These are phyloP conservation scores for Mythimna pallens DNA, from an alignment of 2,888 invertebrate species.

Conservation along the genomic window DNA sequence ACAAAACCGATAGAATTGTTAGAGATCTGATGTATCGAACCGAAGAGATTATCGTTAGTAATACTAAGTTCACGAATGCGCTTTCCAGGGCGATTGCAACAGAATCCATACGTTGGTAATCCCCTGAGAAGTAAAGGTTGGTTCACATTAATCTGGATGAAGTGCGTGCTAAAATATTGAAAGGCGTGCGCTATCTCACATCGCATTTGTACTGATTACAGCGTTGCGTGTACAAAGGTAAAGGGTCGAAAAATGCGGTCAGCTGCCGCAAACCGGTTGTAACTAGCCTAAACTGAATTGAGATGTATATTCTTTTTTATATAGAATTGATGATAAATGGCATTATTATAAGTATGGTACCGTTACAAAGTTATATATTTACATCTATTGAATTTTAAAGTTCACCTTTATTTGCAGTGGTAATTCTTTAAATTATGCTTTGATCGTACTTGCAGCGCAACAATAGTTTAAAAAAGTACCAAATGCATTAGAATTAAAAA, in stretches of 20 bases:
- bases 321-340: constrained; percentile 45
- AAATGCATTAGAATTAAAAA: constrained; percentile 4
- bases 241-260: constrained; percentile 69
- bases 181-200: constrained; percentile 80
- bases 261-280: constrained; percentile 55
- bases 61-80: constrained; percentile 52
- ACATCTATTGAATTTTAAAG: constrained; percentile 28
- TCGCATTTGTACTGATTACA: constrained; percentile 88
- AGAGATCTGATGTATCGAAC: constrained; percentile 35
- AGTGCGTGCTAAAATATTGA: constrained; percentile 88
- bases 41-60: constrained; percentile 61
- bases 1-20: not conserved
- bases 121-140: constrained; percentile 77
- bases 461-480: not conserved
- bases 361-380: constrained; percentile 37
- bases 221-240: constrained; percentile 73
- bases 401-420: constrained; percentile 26
- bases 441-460: not conserved
- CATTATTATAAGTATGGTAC: constrained; percentile 35
- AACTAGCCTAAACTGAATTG: constrained; percentile 57
- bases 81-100: constrained; percentile 63
- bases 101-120: constrained; percentile 71
- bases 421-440: not conserved
- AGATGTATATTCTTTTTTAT: constrained; percentile 57
- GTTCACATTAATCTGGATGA: constrained; percentile 85